Evolutionary conservation across 2,113 vertebrate species (phyloP).

Genomic region (Sorex fumeus): DNA sequence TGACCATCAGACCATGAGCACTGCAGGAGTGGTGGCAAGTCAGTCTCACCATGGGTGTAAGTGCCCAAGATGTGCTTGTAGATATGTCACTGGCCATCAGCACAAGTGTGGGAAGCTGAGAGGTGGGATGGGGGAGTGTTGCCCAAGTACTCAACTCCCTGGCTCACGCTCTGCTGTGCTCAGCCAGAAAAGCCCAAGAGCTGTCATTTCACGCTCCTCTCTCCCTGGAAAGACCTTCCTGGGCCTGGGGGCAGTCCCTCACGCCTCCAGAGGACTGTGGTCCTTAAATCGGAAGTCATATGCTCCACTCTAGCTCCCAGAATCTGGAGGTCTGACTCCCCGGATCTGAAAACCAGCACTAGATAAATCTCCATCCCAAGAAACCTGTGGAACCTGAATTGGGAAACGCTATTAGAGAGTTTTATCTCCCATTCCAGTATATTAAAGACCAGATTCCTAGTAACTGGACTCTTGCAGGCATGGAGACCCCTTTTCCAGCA

Average conservation of each 20-base stretch:
- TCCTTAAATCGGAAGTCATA: constrained; percentile 42
- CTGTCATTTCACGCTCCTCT: constrained; percentile 23
- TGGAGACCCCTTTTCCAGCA: constrained; percentile 14
- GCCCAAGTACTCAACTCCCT: constrained; percentile 15
- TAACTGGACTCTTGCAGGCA: constrained; percentile 7
- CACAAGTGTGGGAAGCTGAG: not conserved
- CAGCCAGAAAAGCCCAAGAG: not conserved
- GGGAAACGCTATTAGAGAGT: not conserved
- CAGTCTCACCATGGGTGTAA: constrained; percentile 11
- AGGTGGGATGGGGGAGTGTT: not conserved
- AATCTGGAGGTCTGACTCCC: constrained; percentile 53
- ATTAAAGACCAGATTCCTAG: not conserved
- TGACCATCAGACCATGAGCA: constrained; percentile 34
- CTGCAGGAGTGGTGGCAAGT: constrained; percentile 23
- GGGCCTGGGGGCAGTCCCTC: not conserved
- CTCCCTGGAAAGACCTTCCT: constrained; percentile 21
- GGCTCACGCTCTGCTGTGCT: constrained; percentile 30
- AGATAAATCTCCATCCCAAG: constrained; percentile 35
- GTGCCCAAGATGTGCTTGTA: constrained; percentile 31
- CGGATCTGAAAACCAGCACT: constrained; percentile 51
- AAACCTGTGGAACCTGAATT: constrained; percentile 23
- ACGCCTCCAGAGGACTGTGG: not conserved
- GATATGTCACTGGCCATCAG: constrained; percentile 10
- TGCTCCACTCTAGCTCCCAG: not conserved
- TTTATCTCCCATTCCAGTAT: constrained; percentile 2